phyloP scores from a whole-genome alignment of 2,888 invertebrate genomes.

The Spilosoma lubricipeda region DNA sequence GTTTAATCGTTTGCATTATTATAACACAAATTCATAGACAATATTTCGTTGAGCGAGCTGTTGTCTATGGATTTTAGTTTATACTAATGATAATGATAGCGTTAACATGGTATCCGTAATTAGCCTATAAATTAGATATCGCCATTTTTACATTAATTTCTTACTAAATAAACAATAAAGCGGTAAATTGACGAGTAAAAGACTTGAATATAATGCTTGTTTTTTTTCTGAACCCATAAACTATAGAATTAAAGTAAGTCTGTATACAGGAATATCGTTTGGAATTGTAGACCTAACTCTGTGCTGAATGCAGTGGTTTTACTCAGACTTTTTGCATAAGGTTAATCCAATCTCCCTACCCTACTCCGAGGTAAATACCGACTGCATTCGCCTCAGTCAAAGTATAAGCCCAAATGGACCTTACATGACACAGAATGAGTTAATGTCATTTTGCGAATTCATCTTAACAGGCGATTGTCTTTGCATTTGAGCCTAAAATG shows the following conservation, averaged over 20 bases:
- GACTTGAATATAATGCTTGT: conserved; percentile 57
- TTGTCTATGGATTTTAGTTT: conserved; percentile 35
- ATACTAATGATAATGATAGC: conserved; percentile 35
- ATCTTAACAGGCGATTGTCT: too few species aligned
- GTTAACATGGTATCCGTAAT: conserved; percentile 39
- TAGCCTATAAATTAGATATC: conserved; percentile 40
- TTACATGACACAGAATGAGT: too few species aligned
- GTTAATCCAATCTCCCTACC: too few species aligned
- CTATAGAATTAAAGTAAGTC: background rate
- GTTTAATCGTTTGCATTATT: conserved; percentile 46
- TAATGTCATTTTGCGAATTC: too few species aligned
- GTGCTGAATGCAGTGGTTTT: too few species aligned
- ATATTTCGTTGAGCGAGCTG: conserved; percentile 24
- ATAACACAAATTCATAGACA: conserved; percentile 35
- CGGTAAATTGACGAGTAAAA: conserved; percentile 63
- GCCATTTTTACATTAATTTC: conserved; percentile 61
- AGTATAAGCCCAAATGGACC: too few species aligned
- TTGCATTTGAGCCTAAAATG: too few species aligned
- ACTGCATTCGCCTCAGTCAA: too few species aligned
- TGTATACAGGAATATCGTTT: too few species aligned
- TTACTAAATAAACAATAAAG: conserved; percentile 56
- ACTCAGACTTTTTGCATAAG: too few species aligned
- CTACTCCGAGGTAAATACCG: too few species aligned
- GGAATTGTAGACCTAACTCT: too few species aligned
- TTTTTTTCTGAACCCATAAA: conserved; percentile 41